Base-by-base conservation (phyloP, 2,797 vertebrate genomes). In the Xiphophorus birchmanni region DNA sequence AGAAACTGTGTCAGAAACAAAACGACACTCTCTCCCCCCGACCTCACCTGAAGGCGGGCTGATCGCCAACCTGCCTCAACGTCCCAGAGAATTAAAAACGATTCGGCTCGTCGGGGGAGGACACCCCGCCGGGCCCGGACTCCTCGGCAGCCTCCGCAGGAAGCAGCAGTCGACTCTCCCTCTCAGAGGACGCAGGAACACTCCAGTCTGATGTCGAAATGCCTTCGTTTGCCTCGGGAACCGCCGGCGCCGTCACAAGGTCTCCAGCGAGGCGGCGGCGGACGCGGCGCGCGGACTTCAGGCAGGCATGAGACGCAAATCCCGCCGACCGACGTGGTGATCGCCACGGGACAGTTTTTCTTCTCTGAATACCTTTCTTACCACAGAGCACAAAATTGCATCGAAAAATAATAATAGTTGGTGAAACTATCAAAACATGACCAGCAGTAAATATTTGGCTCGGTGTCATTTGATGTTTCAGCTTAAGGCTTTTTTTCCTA, bases 251-350 rank as follows among this genome's bases (percentile, higher is more conserved):
- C 88, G 93, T 90, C 91, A 95, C 94, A 76, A 94, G 96, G 96
- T 96, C 95, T 96, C 89, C 87, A 78, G 79, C 44, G 71, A 79
- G 94, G 94, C 96, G 95, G 87, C 85, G 91, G 90, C 90, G 91
- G 86, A 93, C 90, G 35, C 82, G 96, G 95, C 95, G 93, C 91
- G 91, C 95, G 94, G 92, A 91, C 90, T 93, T 93, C 87, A 93
- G 95, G 96, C 92, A 17, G 92, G 96, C 92, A 89, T 93, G 95
- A 96, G 94, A 84, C 87, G 94, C 94, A 94, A 96, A 96, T 95
- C 95, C 92, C 93, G 95, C 93, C 79, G 95, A 95, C 93, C 79
- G 95, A 95, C 94, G 92, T 95, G 94, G 93, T 89, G 82, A 91
- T 88, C 80, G 90, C 95, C 94, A 93, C 92, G 87, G 95, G 95